Percentiles rank a stretch among this genome's conserved stretches.
Evolutionary conservation across 2,113 vertebrate species (phyloP).

Genomic region (Stegostoma tigrinum): DNA sequence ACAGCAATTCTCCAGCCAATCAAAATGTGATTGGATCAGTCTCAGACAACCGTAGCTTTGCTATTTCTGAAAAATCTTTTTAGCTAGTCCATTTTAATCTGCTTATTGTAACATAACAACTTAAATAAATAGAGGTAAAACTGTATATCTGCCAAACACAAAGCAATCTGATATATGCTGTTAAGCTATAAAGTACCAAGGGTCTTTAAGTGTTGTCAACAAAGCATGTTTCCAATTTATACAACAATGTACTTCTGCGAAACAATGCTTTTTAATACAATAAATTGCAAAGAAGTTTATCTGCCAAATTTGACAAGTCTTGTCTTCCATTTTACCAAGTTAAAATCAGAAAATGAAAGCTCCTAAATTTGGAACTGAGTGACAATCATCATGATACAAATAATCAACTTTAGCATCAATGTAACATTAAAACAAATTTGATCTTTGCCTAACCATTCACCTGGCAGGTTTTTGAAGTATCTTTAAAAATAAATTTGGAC

Average conservation of each 20-base stretch:
- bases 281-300: conserved; percentile 12
- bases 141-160: not conserved
- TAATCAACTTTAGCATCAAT: not conserved
- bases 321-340: not conserved
- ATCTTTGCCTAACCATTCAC: not conserved
- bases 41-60: conserved; percentile 51
- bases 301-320: not conserved
- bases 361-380: not conserved
- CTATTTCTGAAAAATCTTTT: conserved; percentile 41
- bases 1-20: conserved; percentile 58
- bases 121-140: conserved; percentile 13
- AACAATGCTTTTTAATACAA: not conserved
- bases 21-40: conserved; percentile 53
- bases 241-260: not conserved
- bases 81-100: not conserved
- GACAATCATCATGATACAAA: not conserved
- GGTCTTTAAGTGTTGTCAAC: not conserved
- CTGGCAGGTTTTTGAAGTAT: not conserved
- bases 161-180: not conserved
- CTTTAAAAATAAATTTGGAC: no score
- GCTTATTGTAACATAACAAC: conserved; percentile 10
- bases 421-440: not conserved
- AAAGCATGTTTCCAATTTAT: not conserved
- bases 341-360: not conserved
- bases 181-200: not conserved